Percentiles rank a stretch among this genome's conserved stretches.
Evolutionary conservation across 2,797 vertebrate species (phyloP).

Genomic region (Ctenopoma kingsleyae): DNA sequence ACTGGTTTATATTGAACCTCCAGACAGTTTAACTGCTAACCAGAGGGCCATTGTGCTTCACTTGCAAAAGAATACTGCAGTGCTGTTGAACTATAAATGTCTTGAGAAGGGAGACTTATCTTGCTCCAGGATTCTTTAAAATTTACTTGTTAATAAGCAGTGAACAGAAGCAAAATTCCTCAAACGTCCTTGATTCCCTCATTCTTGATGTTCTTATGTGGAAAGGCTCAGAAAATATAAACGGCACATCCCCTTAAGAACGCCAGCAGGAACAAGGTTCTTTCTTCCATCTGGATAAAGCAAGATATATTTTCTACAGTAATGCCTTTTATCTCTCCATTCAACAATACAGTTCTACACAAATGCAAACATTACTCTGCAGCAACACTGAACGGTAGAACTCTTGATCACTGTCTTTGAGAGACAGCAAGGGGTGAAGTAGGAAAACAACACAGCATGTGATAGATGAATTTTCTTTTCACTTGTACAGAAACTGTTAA

Average conservation of each 20-base stretch:
- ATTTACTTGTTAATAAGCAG: conserved; percentile 32
- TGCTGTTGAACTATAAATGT: conserved; percentile 47
- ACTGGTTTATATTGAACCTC: conserved; percentile 43
- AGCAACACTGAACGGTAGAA: conserved; percentile 51
- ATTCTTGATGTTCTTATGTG: conserved; percentile 27
- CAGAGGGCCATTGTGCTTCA: conserved; percentile 22
- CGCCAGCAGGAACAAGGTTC: conserved; percentile 34
- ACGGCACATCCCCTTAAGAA: conserved; percentile 31
- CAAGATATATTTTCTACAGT: conserved; percentile 50
- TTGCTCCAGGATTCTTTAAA: conserved; percentile 25
- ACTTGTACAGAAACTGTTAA: conserved; percentile 19
- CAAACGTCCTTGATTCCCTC: conserved; percentile 33
- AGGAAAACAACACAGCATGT: conserved; percentile 17
- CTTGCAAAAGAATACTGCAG: conserved; percentile 21
- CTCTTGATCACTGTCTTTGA: conserved; percentile 62
- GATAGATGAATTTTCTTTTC: conserved; percentile 36
- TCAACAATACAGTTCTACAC: conserved; percentile 43
- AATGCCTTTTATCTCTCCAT: conserved; percentile 42
- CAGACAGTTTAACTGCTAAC: conserved; percentile 58
- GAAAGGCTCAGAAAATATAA: conserved; percentile 38
- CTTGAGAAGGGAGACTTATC: conserved; percentile 37
- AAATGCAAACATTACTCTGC: conserved; percentile 56
- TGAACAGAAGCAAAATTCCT: conserved; percentile 21
- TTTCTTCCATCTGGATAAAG: conserved; percentile 37
- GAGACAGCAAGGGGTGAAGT: conserved; percentile 16